These are phyloP conservation scores for Stegodyphus mimosarum DNA, from an alignment of 1,140 invertebrate genomes.

Conservation along the genomic window DNA sequence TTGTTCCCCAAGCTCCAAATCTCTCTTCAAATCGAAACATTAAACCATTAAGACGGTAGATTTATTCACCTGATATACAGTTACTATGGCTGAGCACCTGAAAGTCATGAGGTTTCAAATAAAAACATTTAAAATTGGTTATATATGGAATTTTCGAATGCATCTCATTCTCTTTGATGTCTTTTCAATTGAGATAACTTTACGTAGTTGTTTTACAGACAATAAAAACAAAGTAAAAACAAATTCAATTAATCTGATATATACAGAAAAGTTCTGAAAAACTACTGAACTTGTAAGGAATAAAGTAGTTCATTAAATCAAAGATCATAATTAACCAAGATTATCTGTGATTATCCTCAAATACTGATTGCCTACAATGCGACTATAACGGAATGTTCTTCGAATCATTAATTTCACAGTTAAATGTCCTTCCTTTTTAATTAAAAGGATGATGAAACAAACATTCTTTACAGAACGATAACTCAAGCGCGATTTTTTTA, in stretches of 20 bases:
- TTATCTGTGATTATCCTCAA: too few species aligned
- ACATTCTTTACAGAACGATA: too few species aligned
- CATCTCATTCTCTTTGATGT: background rate
- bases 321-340: too few species aligned
- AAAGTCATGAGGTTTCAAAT: background rate
- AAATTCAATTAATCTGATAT: background rate
- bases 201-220: too few species aligned
- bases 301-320: too few species aligned
- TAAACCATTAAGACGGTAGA: background rate
- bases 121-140: background rate
- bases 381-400: too few species aligned
- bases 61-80: constrained; percentile 6
- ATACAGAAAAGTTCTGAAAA: background rate
- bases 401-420: too few species aligned
- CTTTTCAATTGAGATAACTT: background rate
- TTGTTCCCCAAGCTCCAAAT: background rate
- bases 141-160: background rate
- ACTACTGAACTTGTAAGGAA: background rate
- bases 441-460: too few species aligned
- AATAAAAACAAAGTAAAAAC: background rate
- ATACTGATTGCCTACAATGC: too few species aligned
- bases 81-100: background rate
- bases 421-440: too few species aligned
- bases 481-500: too few species aligned
- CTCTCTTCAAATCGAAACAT: background rate